phyloP scores from a whole-genome alignment of 2,888 invertebrate genomes.

The Eumerus sabulonum region DNA sequence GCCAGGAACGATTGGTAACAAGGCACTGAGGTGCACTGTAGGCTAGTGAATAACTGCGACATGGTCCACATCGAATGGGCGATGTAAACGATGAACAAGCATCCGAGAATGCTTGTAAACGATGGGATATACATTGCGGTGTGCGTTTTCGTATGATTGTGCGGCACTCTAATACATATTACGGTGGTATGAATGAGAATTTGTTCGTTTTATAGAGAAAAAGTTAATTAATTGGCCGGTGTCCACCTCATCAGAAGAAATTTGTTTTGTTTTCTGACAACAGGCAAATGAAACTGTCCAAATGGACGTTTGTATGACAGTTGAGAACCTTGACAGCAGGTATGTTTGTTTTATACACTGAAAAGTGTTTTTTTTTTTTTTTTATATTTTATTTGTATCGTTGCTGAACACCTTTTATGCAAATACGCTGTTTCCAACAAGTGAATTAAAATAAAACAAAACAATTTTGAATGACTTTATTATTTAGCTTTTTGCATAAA shows the following conservation, averaged over 20 bases:
- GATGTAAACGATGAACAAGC: constrained; percentile 85
- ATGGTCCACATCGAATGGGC: constrained; percentile 88
- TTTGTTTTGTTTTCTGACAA: constrained; percentile 23
- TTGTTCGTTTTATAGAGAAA: background rate
- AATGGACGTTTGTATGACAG: too few relatives aligned
- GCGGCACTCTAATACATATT: constrained; percentile 21
- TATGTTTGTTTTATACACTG: too few relatives aligned
- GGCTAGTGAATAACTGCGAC: constrained; percentile 85
- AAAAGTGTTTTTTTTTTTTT: too few relatives aligned
- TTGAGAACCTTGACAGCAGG: too few relatives aligned
- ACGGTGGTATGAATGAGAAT: background rate
- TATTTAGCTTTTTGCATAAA: too few relatives aligned
- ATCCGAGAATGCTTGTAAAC: constrained; percentile 82
- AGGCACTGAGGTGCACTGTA: constrained; percentile 81
- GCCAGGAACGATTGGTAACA: constrained; percentile 87
- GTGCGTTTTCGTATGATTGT: background rate
- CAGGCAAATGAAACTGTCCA: too few relatives aligned
- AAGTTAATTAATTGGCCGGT: constrained; percentile 16
- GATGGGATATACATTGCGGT: constrained; percentile 79
- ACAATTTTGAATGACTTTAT: too few relatives aligned
- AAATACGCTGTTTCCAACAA: too few relatives aligned
- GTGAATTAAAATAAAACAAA: too few relatives aligned
- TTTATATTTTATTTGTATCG: too few relatives aligned
- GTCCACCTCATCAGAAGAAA: constrained; percentile 38
- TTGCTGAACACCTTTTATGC: too few relatives aligned